Percentiles rank a stretch among this genome's conserved stretches.
phyloP scores from a whole-genome alignment of 2,113 vertebrate species.

The Neogale vison region DNA sequence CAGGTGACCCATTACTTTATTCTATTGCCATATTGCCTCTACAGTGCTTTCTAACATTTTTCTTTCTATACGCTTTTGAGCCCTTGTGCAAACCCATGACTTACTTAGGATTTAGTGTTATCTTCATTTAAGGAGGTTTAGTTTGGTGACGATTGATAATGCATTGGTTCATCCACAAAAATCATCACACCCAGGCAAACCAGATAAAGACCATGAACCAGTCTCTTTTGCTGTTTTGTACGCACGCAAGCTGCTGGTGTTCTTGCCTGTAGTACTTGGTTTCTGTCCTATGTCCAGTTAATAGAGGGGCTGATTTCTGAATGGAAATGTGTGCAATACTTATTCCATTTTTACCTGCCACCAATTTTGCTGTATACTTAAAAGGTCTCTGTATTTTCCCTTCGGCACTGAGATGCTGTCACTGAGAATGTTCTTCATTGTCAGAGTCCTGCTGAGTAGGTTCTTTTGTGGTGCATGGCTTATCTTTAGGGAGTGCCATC shows the following conservation, averaged over 20 bases:
- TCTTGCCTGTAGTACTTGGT: neutral
- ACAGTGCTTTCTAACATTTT: neutral
- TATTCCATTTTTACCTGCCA: neutral
- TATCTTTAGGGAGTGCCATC: neutral
- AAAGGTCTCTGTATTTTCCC: neutral
- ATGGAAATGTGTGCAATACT: neutral
- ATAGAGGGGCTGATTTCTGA: neutral
- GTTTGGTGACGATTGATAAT: neutral
- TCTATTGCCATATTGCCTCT: neutral
- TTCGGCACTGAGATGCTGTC: neutral
- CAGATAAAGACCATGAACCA: neutral
- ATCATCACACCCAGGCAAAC: neutral
- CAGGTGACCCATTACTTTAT: neutral
- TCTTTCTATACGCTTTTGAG: neutral
- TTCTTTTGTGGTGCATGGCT: neutral
- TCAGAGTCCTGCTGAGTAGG: neutral
- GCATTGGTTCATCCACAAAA: neutral
- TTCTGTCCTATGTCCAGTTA: neutral
- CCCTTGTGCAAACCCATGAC: neutral
- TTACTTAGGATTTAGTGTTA: neutral
- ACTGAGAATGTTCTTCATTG: neutral
- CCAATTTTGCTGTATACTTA: neutral
- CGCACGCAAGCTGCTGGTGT: neutral
- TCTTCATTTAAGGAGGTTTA: neutral
- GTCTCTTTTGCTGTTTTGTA: neutral